These are phyloP conservation scores for Pedetes capensis DNA, from an alignment of 2,113 vertebrate species.

Conservation along the genomic window DNA sequence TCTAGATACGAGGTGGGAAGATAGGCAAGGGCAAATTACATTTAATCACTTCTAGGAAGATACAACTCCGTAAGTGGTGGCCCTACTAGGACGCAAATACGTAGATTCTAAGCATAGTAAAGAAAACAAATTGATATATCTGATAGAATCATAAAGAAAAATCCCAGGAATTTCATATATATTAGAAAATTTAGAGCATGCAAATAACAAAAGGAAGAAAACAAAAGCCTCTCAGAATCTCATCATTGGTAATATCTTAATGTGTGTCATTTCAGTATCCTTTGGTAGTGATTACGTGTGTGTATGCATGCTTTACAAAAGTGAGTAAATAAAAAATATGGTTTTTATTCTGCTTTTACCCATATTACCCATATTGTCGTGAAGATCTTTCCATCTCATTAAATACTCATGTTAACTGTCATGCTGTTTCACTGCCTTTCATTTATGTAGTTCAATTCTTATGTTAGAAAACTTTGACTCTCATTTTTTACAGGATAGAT, in stretches of 20 bases:
- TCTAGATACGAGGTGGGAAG: background rate
- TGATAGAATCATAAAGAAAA: background rate
- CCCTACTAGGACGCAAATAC: background rate
- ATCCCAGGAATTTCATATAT: background rate
- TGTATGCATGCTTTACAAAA: background rate
- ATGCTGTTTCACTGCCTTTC: background rate
- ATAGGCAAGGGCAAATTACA: background rate
- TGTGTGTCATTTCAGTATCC: background rate
- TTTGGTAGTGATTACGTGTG: background rate
- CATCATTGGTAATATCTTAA: background rate
- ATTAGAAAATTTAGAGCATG: background rate
- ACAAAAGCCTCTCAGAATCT: slow-evolving; percentile 1
- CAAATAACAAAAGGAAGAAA: slow-evolving; percentile 16
- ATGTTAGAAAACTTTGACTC: background rate
- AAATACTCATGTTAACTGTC: background rate
- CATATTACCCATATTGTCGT: background rate
- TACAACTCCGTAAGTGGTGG: background rate
- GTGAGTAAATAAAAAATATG: background rate
- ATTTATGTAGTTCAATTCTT: slow-evolving; percentile 42
- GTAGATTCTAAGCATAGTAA: background rate
- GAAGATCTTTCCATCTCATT: slow-evolving; percentile 41
- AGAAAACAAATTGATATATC: background rate
- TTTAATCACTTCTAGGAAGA: background rate
- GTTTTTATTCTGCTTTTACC: background rate
- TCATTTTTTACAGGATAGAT: background rate